phyloP scores from a whole-genome alignment of 2,888 invertebrate genomes.

The Ypsolopha scabrella region DNA sequence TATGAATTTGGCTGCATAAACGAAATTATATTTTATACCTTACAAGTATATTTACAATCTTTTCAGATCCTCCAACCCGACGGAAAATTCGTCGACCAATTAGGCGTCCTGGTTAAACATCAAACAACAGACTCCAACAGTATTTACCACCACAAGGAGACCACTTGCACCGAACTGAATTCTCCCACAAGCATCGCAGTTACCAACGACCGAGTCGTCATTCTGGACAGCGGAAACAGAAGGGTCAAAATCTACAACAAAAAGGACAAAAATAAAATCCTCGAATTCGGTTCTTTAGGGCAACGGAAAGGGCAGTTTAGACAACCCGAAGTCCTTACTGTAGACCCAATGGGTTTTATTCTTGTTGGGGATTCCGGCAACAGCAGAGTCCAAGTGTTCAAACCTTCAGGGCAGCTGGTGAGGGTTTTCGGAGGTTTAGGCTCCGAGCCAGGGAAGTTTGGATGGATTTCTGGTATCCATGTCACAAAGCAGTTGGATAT shows the following conservation, averaged over 20 bases:
- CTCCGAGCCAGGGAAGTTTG: slow-evolving; percentile 62
- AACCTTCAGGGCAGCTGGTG: slow-evolving; percentile 76
- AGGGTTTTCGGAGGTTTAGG: slow-evolving; percentile 73
- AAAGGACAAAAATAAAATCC: slow-evolving; percentile 61
- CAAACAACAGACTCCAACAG: slow-evolving; percentile 31
- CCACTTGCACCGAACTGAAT: slow-evolving; percentile 70
- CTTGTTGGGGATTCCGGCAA: slow-evolving; percentile 85
- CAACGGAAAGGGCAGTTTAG: slow-evolving; percentile 77
- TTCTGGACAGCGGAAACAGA: slow-evolving; percentile 81
- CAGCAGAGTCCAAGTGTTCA: slow-evolving; percentile 80
- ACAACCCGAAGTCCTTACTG: slow-evolving; percentile 78
- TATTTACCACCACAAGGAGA: slow-evolving; percentile 41
- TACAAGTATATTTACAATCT: background rate
- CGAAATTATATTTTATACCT: too few species aligned
- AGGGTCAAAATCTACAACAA: slow-evolving; percentile 73
- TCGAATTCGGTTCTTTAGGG: slow-evolving; percentile 76
- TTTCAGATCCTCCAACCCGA: slow-evolving; percentile 62
- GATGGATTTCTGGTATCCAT: slow-evolving; percentile 78
- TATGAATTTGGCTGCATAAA: too few species aligned
- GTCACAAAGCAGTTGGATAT: slow-evolving; percentile 73
- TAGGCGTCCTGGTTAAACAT: slow-evolving; percentile 63
- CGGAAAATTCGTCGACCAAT: slow-evolving; percentile 71
- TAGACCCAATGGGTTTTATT: slow-evolving; percentile 80
- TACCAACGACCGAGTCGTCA: slow-evolving; percentile 56
- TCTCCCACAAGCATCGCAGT: slow-evolving; percentile 80